Evolutionary conservation across 2,888 invertebrate genomes (phyloP).

Genomic region (Balanococcus diminutus): DNA sequence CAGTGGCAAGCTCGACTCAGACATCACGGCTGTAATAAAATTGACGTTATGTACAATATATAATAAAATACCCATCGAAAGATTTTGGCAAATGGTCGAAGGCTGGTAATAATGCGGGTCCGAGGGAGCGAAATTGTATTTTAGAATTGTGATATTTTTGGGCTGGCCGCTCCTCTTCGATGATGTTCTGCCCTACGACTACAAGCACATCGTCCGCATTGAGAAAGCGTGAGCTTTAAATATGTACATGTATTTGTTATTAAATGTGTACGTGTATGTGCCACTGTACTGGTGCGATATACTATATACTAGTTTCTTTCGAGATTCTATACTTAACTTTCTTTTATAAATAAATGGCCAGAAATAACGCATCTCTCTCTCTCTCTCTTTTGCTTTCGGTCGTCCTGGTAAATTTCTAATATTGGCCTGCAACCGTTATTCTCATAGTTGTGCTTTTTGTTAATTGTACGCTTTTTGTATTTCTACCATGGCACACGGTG

Average conservation of each 20-base stretch:
- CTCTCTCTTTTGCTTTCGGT: constrained; percentile 20
- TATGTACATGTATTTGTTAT: constrained; percentile 40
- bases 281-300: not conserved
- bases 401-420: constrained; percentile 55
- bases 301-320: constrained; percentile 23
- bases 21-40: not conserved
- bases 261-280: not conserved
- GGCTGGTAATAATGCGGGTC: not conserved
- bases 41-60: not conserved
- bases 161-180: constrained; percentile 5
- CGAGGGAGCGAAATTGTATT: constrained; percentile 22
- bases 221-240: constrained; percentile 32
- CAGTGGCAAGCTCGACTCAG: too few species aligned
- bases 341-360: constrained; percentile 55
- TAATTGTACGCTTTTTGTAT: constrained; percentile 51
- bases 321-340: constrained; percentile 52
- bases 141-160: constrained; percentile 44
- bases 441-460: constrained; percentile 52
- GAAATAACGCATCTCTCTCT: constrained; percentile 52
- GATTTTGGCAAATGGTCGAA: constrained; percentile 21
- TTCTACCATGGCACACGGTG: not conserved
- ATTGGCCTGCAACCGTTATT: constrained; percentile 53
- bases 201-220: constrained; percentile 15
- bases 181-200: not conserved
- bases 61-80: constrained; percentile 39